Evolutionary conservation across 2,888 invertebrate genomes (phyloP).

Genomic region (Linyphia triangularis): DNA sequence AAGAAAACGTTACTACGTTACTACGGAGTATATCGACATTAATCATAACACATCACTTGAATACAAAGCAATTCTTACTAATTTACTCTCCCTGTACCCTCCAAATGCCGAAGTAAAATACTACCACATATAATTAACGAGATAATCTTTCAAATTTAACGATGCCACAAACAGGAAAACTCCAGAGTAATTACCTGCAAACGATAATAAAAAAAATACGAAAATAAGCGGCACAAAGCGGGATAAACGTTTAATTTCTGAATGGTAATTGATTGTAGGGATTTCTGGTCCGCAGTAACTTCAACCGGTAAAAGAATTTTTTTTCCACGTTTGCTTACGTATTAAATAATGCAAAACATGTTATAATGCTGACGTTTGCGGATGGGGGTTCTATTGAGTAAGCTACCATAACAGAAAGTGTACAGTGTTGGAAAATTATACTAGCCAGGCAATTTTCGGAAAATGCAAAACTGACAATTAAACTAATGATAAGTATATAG

Average conservation of each 20-base stretch:
- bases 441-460: too few species aligned
- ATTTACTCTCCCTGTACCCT: not conserved
- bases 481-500: too few species aligned
- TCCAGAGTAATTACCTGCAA: conserved; percentile 21
- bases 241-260: conserved; percentile 25
- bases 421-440: too few species aligned
- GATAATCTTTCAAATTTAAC: conserved; percentile 18
- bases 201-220: conserved; percentile 13
- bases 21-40: not conserved
- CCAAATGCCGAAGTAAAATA: not conserved
- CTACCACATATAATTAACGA: conserved; percentile 31
- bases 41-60: not conserved
- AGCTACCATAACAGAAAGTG: too few species aligned
- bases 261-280: conserved; percentile 29
- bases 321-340: not conserved
- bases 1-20: not conserved
- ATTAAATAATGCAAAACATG: not conserved
- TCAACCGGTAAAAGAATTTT: not conserved
- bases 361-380: not conserved
- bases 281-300: too few species aligned
- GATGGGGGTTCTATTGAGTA: not conserved
- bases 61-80: conserved; percentile 12
- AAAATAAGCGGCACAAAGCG: not conserved
- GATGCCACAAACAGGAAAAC: conserved; percentile 48
- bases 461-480: too few species aligned